phyloP scores from a whole-genome alignment of 1,140 invertebrate species.

The Maniola jurtina region DNA sequence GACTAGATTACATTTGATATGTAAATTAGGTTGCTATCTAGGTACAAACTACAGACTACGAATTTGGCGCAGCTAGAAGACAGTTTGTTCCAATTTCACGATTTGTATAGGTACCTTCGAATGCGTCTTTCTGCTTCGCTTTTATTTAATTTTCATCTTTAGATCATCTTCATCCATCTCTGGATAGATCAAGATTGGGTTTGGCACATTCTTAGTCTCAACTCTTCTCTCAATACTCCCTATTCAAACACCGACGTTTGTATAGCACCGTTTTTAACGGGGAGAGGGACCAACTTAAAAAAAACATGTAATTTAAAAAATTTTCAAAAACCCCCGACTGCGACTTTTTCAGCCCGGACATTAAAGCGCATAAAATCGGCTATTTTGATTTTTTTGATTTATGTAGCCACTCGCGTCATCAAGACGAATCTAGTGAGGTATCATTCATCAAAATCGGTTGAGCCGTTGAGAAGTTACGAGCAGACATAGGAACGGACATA shows the following conservation, averaged over 20 bases:
- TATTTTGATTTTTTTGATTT: too few relatives aligned
- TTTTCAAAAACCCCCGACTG: background rate
- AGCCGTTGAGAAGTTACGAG: too few relatives aligned
- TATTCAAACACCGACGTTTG: background rate
- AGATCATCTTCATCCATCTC: too few relatives aligned
- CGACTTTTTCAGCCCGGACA: too few relatives aligned
- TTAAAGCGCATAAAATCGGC: too few relatives aligned
- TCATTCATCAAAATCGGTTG: too few relatives aligned
- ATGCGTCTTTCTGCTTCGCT: background rate
- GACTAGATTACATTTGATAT: slow-evolving; percentile 53
- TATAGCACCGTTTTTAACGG: background rate
- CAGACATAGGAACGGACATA: too few relatives aligned
- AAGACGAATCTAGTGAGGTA: too few relatives aligned
- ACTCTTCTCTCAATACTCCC: background rate
- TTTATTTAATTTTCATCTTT: too few relatives aligned
- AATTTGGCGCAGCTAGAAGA: background rate
- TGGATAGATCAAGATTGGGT: background rate
- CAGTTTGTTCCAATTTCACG: background rate
- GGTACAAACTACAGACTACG: slow-evolving; percentile 7
- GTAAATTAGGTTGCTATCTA: slow-evolving; percentile 39
- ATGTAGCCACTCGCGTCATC: too few relatives aligned
- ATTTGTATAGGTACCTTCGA: background rate
- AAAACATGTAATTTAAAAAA: slow-evolving; percentile 15
- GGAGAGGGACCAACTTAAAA: slow-evolving; percentile 15
- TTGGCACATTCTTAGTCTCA: slow-evolving; percentile 15